Evolutionary conservation across 2,113 vertebrate genomes (phyloP).

Genomic region (Hoplias malabaricus): DNA sequence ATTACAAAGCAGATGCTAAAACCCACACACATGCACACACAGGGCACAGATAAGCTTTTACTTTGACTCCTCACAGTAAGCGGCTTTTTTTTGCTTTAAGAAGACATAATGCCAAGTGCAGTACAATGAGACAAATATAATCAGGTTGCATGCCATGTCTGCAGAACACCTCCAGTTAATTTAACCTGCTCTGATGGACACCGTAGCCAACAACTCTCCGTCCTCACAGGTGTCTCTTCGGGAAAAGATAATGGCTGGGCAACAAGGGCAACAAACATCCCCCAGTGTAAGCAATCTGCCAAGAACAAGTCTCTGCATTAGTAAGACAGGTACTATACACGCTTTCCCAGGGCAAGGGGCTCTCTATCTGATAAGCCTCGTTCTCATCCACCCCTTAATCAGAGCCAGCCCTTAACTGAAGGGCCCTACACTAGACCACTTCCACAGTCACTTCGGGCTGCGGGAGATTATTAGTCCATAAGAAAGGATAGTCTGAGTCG

Average conservation of each 20-base stretch:
- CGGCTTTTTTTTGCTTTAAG: constrained; percentile 6
- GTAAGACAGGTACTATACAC: constrained; percentile 42
- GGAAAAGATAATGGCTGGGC: constrained; percentile 26
- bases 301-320: constrained; percentile 47
- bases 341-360: constrained; percentile 40
- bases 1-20: not conserved
- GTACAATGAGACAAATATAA: constrained; percentile 1
- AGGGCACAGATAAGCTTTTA: constrained; percentile 19
- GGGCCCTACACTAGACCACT: constrained; percentile 11
- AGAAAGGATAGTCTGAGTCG: not conserved
- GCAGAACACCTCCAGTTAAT: constrained; percentile 16
- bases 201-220: constrained; percentile 13
- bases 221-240: constrained; percentile 17
- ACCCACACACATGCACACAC: not conserved
- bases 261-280: constrained; percentile 26
- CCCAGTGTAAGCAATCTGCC: constrained; percentile 31
- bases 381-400: constrained; percentile 30
- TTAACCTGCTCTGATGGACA: not conserved
- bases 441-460: not conserved
- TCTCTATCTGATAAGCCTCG: constrained; percentile 38
- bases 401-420: constrained; percentile 14
- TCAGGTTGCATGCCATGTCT: constrained; percentile 23
- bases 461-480: constrained; percentile 15
- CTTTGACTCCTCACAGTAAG: constrained; percentile 12
- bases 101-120: constrained; percentile 10